These are phyloP conservation scores for Cliona cf. orientalis DNA, from an alignment of 37 sponge, comb jelly and placozoan species.

Conservation along the genomic window DNA sequence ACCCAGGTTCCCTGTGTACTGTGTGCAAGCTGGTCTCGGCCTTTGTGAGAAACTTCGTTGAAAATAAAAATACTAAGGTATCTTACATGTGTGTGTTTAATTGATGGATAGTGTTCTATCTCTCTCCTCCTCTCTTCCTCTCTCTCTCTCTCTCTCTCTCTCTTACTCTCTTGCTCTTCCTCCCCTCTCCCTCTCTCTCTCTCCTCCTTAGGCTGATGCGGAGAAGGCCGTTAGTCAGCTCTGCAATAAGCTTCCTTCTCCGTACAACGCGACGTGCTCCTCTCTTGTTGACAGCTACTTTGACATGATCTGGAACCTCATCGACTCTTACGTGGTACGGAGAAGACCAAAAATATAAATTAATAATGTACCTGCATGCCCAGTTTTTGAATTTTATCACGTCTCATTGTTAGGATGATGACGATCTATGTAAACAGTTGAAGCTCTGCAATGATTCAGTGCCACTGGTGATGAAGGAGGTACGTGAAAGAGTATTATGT, in stretches of 20 bases:
- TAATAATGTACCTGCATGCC: not conserved
- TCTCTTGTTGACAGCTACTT: slow-evolving; percentile 13
- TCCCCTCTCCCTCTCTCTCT: no score
- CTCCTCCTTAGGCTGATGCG: not conserved
- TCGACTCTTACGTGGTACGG: slow-evolving; percentile 1
- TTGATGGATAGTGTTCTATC: not conserved
- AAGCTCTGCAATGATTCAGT: not conserved
- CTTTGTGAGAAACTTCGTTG: slow-evolving; percentile 33
- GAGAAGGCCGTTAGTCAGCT: not conserved
- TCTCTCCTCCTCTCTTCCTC: no score
- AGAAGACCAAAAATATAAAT: not conserved
- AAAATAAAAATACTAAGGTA: slow-evolving; percentile 14
- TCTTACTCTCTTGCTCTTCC: no score
- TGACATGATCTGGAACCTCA: not conserved
- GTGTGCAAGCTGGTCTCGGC: slow-evolving; percentile 31
- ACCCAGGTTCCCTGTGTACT: slow-evolving; percentile 4
- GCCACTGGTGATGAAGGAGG: no score
- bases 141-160: no score
- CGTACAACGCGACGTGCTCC: not conserved
- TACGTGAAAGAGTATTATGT: no score
- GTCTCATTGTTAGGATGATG: not conserved
- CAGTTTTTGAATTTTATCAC: not conserved
- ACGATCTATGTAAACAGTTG: not conserved
- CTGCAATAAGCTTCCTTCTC: not conserved
- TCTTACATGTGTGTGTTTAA: not conserved